phyloP scores from a whole-genome alignment of 2,888 invertebrate genomes.

The Caradrina clavipalpis region DNA sequence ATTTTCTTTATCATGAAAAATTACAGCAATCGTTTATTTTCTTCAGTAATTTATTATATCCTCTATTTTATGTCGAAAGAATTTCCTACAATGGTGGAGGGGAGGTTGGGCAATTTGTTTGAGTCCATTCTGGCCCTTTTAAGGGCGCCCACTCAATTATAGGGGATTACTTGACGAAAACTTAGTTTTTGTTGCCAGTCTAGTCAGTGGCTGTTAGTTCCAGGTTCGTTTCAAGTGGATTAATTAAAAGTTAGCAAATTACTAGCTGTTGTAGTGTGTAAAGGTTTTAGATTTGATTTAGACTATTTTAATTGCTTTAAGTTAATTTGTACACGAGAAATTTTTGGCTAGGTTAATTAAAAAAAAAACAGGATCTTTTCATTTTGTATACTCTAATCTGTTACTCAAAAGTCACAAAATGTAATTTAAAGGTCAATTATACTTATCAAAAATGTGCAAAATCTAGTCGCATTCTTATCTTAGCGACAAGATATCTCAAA shows the following conservation, averaged over 20 bases:
- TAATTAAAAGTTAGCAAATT: constrained; percentile 40
- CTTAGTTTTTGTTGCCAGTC: constrained; percentile 43
- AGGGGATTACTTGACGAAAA: constrained; percentile 48
- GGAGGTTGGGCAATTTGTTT: constrained; percentile 45
- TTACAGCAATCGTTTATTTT: constrained; percentile 57
- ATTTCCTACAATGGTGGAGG: constrained; percentile 23
- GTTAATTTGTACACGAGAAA: constrained; percentile 4
- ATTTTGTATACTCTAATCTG: not conserved
- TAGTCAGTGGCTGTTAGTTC: constrained; percentile 14
- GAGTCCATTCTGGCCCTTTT: constrained; percentile 28
- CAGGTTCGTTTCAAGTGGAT: constrained; percentile 19
- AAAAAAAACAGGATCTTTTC: not conserved
- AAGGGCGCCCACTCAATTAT: constrained; percentile 46
- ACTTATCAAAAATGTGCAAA: too few relatives aligned
- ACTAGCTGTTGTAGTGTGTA: constrained; percentile 17
- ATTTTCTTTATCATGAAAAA: constrained; percentile 48
- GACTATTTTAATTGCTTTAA: constrained; percentile 24
- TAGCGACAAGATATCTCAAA: too few relatives aligned
- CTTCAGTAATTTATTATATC: constrained; percentile 54
- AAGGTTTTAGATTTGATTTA: constrained; percentile 5
- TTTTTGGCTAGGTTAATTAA: not conserved
- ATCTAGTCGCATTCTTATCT: too few relatives aligned
- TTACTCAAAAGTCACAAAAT: not conserved
- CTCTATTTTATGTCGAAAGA: constrained; percentile 46
- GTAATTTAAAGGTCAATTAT: not conserved